These are phyloP conservation scores for Synergus umbraculus DNA, from an alignment of 2,888 invertebrate genomes.

Conservation along the genomic window DNA sequence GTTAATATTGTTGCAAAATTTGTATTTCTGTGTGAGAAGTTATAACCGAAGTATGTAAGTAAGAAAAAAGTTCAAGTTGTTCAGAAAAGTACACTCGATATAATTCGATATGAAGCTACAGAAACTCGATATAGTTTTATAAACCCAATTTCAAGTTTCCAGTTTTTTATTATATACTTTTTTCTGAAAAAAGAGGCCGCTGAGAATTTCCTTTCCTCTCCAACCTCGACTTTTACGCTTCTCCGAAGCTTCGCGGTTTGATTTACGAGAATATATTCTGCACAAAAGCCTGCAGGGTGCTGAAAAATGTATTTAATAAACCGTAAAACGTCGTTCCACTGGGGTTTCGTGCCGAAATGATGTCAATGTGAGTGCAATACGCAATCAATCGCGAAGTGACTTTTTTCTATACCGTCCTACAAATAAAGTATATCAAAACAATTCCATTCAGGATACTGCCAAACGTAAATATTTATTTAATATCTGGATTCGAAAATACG, in stretches of 20 bases:
- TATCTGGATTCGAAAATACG: constrained; percentile 22
- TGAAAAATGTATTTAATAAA: constrained; percentile 57
- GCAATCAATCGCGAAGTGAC: constrained; percentile 39
- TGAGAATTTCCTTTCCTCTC: constrained; percentile 44
- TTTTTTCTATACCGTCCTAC: constrained; percentile 32
- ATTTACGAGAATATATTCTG: constrained; percentile 51
- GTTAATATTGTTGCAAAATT: constrained; percentile 6
- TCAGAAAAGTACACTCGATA: too few species aligned
- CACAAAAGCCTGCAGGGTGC: constrained; percentile 44
- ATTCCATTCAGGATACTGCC: neutral
- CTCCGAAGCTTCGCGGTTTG: constrained; percentile 44
- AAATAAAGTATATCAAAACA: constrained; percentile 13
- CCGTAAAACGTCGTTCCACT: constrained; percentile 46
- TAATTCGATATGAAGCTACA: too few species aligned
- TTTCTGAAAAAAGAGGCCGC: neutral
- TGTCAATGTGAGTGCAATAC: constrained; percentile 44
- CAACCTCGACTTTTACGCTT: constrained; percentile 48
- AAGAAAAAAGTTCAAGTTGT: too few species aligned
- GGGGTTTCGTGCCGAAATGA: constrained; percentile 37
- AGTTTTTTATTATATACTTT: neutral
- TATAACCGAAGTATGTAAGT: neutral
- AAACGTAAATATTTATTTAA: neutral
- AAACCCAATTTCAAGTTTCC: too few species aligned
- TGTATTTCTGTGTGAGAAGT: neutral
- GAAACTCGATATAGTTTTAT: too few species aligned